Evolutionary conservation across 2,113 vertebrate species (phyloP).

Genomic region (Castor canadensis): DNA sequence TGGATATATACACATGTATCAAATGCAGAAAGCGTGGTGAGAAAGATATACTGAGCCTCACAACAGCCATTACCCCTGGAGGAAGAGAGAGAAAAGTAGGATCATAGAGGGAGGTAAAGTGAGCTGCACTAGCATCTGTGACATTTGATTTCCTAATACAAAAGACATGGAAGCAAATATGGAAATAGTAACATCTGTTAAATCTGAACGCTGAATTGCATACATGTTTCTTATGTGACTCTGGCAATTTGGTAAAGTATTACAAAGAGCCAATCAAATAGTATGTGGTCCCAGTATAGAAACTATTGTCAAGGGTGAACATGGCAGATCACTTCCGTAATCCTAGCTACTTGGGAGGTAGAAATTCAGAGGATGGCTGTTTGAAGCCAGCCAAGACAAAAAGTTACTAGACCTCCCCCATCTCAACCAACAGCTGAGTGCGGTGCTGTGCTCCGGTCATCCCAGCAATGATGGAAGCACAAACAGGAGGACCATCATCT

Average conservation of each 20-base stretch:
- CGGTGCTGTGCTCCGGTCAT: too few species aligned
- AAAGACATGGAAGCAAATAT: not conserved
- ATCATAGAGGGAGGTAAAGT: not conserved
- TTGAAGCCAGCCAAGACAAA: too few species aligned
- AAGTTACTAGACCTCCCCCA: too few species aligned
- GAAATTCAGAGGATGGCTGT: too few species aligned
- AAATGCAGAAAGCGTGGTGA: not conserved
- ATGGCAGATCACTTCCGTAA: too few species aligned
- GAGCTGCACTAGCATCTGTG: not conserved
- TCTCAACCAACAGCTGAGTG: too few species aligned
- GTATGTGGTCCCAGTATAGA: not conserved
- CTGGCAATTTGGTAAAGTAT: not conserved
- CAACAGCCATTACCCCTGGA: not conserved
- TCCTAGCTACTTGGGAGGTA: too few species aligned
- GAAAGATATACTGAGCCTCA: not conserved
- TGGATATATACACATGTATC: not conserved
- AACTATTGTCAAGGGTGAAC: too few species aligned
- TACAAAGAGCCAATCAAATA: not conserved
- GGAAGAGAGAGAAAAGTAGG: not conserved
- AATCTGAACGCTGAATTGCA: not conserved
- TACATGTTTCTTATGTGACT: not conserved
- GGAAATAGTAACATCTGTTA: not conserved
- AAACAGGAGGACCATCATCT: too few species aligned
- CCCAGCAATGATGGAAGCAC: too few species aligned
- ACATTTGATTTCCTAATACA: not conserved